Evolutionary conservation across 2,113 vertebrate genomes (phyloP), one percentile per base, ranked within the genome.

Genomic region (Nymphicus hollandicus): DNA sequence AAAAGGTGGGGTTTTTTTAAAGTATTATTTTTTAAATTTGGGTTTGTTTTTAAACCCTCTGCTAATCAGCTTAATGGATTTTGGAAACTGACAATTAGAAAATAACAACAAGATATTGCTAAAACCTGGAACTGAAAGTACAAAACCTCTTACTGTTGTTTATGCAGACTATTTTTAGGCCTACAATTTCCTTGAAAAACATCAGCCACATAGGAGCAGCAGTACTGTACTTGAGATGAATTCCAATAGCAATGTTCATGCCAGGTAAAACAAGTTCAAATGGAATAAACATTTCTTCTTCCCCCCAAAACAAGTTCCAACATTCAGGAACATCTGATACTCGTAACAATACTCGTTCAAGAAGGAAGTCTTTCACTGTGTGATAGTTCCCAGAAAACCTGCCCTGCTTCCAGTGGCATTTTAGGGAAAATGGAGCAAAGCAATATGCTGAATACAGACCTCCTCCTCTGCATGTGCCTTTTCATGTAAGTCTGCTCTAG

Each of bases 101-200:
- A 94, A 93, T 95, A 97, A 96, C 80, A 94, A 94, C 79, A 95
- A 91, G 96, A 90, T 71, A 96, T 73, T 96, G 88, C 96, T 95
- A 96, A 97, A 97, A 97, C 70, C 94, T 94, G 91, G 95, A 95
- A 95, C 96, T 95, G 88, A 95, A 97, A 97, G 96, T 92, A 97
- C 96, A 96, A 96, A 96, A 92, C 88, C 90, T 97, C 93, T 97
- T 95, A 95, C 91, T 94, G 95, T 95, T 97, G 96, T 97, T 97
- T 97, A 97, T 97, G 80, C 85, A 97, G 94, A 93, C 97, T 97
- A 97, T 97, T 97, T 97, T 97, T 97, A 97, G 97, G 91, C 47
- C 92, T 73, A 65, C 78, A 95, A 97, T 97, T 97, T 97, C 97
- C 96, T 97, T 97, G 96, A 96, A 97, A 97, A 97, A 97, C 96